Base-by-base conservation (phyloP, 92 coral and sea anemone species). In the Umimayanthus kanabou region DNA sequence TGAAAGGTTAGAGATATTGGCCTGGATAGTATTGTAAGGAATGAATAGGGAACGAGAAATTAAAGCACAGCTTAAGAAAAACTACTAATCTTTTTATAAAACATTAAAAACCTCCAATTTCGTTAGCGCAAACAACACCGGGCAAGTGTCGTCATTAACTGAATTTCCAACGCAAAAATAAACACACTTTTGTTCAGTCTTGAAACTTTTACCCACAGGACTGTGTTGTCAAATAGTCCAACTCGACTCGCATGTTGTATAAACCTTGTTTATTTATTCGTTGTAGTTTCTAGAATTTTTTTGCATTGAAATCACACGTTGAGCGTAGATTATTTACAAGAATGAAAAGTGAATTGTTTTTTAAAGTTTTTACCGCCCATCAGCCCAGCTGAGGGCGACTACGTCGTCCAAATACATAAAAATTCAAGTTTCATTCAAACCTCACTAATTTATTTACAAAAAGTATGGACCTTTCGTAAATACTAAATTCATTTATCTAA, bases 391-490 rank as follows among this genome's bases (percentile, higher is more conserved):
- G 85, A 61, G 85, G 13, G 85, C 55, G n/a, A 23, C 39, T 82
- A 69, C 10, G 64, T 66, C 61, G 14, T 42, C 69, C 14, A 58
- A 37, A 40, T 6, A 23, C 57, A 67, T 66, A 13, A 69, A 81
- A 82, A 39, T 75, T 45, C 43, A 75, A 40, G 16, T 13, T 28
- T 43, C 42, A 70, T 82, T 65, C 86, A 80, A 80, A 61, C 43
- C 76, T 43, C 30, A 72, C 76, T 39, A 82, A 66, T 47, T 81
- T 67, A 82, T 82, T 82, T 40, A 82, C 82, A 82, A 66, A 82
- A 66, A 82, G 76, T 39, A 43, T 30, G 58, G 76, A 9, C 13
- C 61, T 67, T 66, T 82, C 76, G 64, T 82, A 82, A 82, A 81
- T 47, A 80, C 84, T 30, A 39, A 81, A 66, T 65, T 65, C 71